Conservation (phyloP, 2,888 invertebrate species). For the Nemotelus pantherinus region DNA sequence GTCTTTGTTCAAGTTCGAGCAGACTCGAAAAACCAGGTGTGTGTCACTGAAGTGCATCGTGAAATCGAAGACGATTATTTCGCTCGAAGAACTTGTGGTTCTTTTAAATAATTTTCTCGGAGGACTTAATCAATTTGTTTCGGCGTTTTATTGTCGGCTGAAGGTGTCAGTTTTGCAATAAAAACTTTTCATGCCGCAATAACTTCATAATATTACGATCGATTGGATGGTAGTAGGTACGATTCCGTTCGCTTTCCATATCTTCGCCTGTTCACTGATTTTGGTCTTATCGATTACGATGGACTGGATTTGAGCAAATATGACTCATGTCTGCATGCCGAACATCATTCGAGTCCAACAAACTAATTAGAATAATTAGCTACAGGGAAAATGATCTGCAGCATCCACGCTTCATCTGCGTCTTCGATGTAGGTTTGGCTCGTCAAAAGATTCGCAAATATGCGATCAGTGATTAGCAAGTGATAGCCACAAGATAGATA, state of each 20-base stretch:
- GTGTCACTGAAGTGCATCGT: not conserved
- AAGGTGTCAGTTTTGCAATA: conserved; percentile 35
- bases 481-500: conserved; percentile 25
- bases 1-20: too few relatives aligned
- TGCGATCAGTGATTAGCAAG: conserved; percentile 32
- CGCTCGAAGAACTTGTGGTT: conserved; percentile 7
- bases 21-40: not conserved
- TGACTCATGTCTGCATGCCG: not conserved
- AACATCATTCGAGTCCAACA: not conserved
- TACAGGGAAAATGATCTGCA: not conserved
- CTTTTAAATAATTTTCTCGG: not conserved
- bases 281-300: not conserved
- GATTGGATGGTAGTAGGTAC: not conserved
- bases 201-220: conserved; percentile 35
- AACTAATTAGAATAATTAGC: conserved; percentile 32
- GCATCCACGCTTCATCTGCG: not conserved
- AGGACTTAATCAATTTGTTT: conserved; percentile 26
- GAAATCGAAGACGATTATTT: conserved; percentile 12
- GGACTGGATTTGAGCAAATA: not conserved
- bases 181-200: conserved; percentile 27
- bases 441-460: conserved; percentile 15
- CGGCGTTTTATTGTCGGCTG: conserved; percentile 9
- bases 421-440: conserved; percentile 21
- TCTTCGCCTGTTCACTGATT: not conserved
- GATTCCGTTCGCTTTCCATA: not conserved